phyloP scores from a whole-genome alignment of 1,140 invertebrate genomes.

The Berghia stephanieae region DNA sequence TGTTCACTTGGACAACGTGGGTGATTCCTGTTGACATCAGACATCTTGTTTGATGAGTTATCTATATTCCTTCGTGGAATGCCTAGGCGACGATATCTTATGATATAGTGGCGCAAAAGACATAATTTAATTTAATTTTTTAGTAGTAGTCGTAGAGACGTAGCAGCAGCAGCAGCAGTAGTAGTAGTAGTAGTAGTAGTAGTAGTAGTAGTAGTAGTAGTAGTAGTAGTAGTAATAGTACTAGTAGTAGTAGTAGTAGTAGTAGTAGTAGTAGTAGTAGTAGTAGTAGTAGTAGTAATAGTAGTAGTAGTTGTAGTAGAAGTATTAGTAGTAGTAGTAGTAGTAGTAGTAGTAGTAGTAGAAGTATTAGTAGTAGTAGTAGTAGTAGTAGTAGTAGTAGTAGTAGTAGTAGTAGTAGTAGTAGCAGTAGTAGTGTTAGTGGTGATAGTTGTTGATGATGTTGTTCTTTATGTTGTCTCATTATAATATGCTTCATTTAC shows the following conservation, averaged over 20 bases:
- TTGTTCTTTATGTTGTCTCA: not conserved
- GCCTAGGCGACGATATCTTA: too few relatives aligned
- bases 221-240: constrained; percentile 10
- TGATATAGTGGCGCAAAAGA: not conserved
- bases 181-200: constrained; percentile 15
- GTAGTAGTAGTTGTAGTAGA: constrained; percentile 1
- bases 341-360: constrained; percentile 5
- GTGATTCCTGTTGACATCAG: not conserved
- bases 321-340: constrained; percentile 5
- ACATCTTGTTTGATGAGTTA: not conserved
- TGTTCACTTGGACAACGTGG: not conserved
- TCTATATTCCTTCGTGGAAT: too few relatives aligned
- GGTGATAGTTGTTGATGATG: not conserved
- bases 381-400: constrained; percentile 24
- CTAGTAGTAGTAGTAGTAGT: constrained; percentile 11
- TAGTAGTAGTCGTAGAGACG: not conserved
- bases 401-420: constrained; percentile 20
- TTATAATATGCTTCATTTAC: not conserved
- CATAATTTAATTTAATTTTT: too few relatives aligned
- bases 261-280: constrained; percentile 19
- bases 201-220: constrained; percentile 7
- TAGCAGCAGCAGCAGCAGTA: not conserved
- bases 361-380: constrained; percentile 13
- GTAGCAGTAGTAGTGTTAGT: constrained; percentile 22
- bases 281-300: not conserved